Evolutionary conservation across 2,113 vertebrate species (phyloP).

Genomic region (Grammomys dolichurus): DNA sequence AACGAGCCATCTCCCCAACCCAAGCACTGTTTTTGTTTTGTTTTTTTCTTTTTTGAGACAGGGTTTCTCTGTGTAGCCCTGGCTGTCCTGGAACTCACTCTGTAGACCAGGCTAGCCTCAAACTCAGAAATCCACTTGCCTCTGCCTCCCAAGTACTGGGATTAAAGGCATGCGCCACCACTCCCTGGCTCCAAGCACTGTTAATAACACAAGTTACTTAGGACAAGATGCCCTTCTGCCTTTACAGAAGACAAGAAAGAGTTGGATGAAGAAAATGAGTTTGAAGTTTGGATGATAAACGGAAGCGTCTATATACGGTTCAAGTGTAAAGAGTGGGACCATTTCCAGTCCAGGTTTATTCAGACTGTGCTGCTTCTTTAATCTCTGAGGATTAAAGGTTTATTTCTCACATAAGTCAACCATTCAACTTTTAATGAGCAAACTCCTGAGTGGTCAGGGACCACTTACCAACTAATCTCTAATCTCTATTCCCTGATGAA

Average conservation of each 20-base stretch:
- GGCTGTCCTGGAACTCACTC: too few relatives aligned
- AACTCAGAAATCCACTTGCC: too few relatives aligned
- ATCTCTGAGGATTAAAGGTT: neutral
- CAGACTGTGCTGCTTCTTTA: constrained; percentile 50
- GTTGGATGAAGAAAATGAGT: constrained; percentile 40
- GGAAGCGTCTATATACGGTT: neutral
- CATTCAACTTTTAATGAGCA: constrained; percentile 24
- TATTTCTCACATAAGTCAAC: constrained; percentile 30
- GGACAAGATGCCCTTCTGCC: neutral
- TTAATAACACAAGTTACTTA: constrained; percentile 43
- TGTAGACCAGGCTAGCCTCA: too few relatives aligned
- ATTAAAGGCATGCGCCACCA: too few relatives aligned
- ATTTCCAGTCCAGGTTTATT: constrained; percentile 45
- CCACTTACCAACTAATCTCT: constrained; percentile 9
- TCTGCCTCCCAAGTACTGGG: too few relatives aligned
- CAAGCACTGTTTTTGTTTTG: neutral
- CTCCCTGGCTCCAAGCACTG: neutral
- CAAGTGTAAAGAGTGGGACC: neutral
- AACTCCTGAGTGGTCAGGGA: constrained; percentile 26
- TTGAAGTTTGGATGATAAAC: constrained; percentile 21
- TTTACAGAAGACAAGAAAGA: constrained; percentile 26
- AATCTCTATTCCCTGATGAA: neutral
- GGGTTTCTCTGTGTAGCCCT: too few relatives aligned
- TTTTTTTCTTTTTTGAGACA: too few relatives aligned
- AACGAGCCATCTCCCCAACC: neutral